Percentiles rank a stretch among this genome's conserved stretches.
phyloP scores from a whole-genome alignment of 2,113 vertebrate species.

The Podocnemis expansa region DNA sequence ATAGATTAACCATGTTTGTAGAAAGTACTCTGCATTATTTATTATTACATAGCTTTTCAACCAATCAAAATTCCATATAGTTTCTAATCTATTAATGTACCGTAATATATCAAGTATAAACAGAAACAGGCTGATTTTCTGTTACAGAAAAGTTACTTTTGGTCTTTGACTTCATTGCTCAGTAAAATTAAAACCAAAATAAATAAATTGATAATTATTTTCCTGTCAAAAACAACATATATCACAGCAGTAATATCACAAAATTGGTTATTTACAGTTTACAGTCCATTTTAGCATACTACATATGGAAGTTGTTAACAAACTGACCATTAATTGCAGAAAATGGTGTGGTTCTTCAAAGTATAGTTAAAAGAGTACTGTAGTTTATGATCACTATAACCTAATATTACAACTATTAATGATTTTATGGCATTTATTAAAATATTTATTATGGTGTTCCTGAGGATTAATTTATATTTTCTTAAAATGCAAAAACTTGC shows the following conservation, averaged over 20 bases:
- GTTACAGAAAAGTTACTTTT: not conserved
- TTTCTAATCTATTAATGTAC: not conserved
- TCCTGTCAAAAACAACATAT: slow-evolving; percentile 21
- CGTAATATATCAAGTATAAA: not conserved
- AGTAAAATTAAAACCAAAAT: not conserved
- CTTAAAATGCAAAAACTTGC: not conserved
- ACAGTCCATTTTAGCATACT: not conserved
- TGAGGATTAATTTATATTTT: not conserved
- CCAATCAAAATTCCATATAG: not conserved
- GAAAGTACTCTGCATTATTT: not conserved
- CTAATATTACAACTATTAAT: not conserved
- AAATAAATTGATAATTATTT: not conserved
- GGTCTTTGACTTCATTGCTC: not conserved
- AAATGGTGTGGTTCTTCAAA: slow-evolving; percentile 11
- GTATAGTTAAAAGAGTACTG: not conserved
- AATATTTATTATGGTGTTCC: not conserved
- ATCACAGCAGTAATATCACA: not conserved
- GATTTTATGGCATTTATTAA: not conserved
- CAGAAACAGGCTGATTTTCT: not conserved
- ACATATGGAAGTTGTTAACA: not conserved
- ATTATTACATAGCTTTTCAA: not conserved
- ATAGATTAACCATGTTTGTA: not conserved
- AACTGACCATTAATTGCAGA: slow-evolving; percentile 34
- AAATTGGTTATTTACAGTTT: slow-evolving; percentile 2
- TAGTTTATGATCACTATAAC: not conserved